Base-by-base conservation (phyloP, 1,140 invertebrate species). In the Penaeus chinensis region DNA sequence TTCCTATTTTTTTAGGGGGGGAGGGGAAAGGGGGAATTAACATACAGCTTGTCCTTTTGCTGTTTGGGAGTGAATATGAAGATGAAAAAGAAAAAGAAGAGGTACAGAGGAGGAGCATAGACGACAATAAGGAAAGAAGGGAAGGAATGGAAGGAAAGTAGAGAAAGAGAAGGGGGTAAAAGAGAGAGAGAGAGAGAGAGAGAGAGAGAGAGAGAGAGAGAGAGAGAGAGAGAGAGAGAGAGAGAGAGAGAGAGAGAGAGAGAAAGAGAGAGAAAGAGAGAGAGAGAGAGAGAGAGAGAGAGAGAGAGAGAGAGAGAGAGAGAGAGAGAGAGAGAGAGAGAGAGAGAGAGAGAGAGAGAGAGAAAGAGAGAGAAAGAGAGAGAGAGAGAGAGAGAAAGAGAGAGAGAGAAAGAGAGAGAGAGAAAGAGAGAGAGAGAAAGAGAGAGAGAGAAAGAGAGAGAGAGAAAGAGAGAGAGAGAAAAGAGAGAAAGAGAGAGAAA, bases 161-260 rank as follows among this genome's bases (percentile, higher is more conserved):
- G 63, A n/a, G n/a, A 66, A 19, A 66, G 63, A 32, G 60, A 61
- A 37, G 47, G 20, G 62, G 84, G 84, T 4, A 13, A 81, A 32
- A 88, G 77, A 42, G 87, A 88, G 87, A 86, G 66, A 88, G 84
- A 87, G 80, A 32, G 32, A 32, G 32, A 32, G 32, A 32, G 32
- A 32, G 32, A 32, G 32, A 32, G 32, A 32, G 32, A 32, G 32
- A 32, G 32, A 32, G 32, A 32, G 32, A 32, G 32, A 32, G 32
- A 32, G 32, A 32, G 32, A 32, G 32, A 32, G 32, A 32, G 32
- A 32, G 32, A 32, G 32, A 32, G 32, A 32, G 32, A 32, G 32
- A 77, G 76, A 19, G 76, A 78, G 62, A 27, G 42, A 16, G 42
- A 61, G 84, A 71, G 32, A 88, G 83, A 88, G n/a, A 27, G 47